These are phyloP conservation scores for Tetranychus piercei DNA, from an alignment of 2,888 invertebrate genomes.

Conservation along the genomic window DNA sequence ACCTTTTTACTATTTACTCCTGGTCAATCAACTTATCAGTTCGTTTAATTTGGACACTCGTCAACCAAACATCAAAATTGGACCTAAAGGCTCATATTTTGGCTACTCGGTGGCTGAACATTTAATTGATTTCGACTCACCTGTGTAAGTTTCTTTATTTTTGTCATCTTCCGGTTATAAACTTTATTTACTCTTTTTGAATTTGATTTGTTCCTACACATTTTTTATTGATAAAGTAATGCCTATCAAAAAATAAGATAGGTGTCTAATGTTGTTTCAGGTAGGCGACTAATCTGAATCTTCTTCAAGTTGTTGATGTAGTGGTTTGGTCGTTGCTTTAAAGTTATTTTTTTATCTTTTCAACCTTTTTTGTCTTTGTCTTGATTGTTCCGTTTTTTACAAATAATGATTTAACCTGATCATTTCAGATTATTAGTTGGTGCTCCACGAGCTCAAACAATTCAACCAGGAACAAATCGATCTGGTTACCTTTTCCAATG, in stretches of 20 bases:
- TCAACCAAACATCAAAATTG: constrained; percentile 56
- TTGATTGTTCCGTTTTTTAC: not conserved
- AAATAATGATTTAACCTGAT: too few species aligned
- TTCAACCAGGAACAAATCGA: constrained; percentile 58
- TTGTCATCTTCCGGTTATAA: not conserved
- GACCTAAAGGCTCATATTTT: constrained; percentile 52
- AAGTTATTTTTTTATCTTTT: not conserved
- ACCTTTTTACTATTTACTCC: too few species aligned
- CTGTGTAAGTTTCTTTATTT: constrained; percentile 17
- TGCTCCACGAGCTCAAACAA: constrained; percentile 70
- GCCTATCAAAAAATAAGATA: too few species aligned
- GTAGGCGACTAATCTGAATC: too few species aligned
- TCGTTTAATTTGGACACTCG: constrained; percentile 56
- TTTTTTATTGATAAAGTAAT: too few species aligned
- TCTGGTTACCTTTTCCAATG: constrained; percentile 85
- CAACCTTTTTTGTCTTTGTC: not conserved
- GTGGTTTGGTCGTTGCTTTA: too few species aligned
- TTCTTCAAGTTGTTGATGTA: too few species aligned
- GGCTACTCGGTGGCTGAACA: constrained; percentile 71
- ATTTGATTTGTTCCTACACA: not conserved
- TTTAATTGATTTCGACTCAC: constrained; percentile 34
- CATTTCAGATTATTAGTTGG: constrained; percentile 48
- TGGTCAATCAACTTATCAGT: too few species aligned
- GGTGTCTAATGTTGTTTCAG: too few species aligned
- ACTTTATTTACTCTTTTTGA: not conserved